Evolutionary conservation across 2,113 vertebrate genomes (phyloP), one percentile per base, ranked within the genome.

Genomic region (Nibea coibor): DNA sequence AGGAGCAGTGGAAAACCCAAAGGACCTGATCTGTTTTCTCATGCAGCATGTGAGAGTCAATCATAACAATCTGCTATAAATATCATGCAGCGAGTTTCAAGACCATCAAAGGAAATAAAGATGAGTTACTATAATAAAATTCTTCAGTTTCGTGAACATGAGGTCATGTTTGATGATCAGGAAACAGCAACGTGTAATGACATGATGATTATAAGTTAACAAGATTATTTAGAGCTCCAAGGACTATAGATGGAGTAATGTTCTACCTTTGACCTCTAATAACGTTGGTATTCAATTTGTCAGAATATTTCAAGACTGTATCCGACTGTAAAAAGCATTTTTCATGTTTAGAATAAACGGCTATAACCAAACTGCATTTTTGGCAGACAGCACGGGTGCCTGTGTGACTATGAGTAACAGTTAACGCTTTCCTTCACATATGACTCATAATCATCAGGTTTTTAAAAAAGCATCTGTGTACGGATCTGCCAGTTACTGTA

Each of bases 181-280:
- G 87, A 93, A 89, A 87, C 47, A 48, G 83, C 65, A 66, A 73
- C 35, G 65, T 72, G 43, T 90, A 80, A 90, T 81, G 19, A 76
- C 69, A 66, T 78, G 69, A 92, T 90, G 80, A 77, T 81, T 70
- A 89, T 61, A 75, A 75, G 64, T 45, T 84, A 88, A 92, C 63
- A 10, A 75, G 81, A 89, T 90, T 85, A 86, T 42, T 65, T 59
- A 42, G 42, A 15, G 54, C 42, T 81, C 26, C 26, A 15, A n/a
- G 20, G 39, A 73, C 62, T 3, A 42, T 16, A 26, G 20, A 4
- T 28, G 45, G 50, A 48, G 28, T 59, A 71, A 74, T 69, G 72
- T 48, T 73, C 80, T 80, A 51, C 73, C 28, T 84, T 28, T 72
- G 78, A 73, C 72, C 51, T 74, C 64, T 48, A 7, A 58, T 26